Evolutionary conservation across 2,888 invertebrate genomes (phyloP), one percentile per base, ranked within the genome.

Genomic region (Dascillus cervinus): DNA sequence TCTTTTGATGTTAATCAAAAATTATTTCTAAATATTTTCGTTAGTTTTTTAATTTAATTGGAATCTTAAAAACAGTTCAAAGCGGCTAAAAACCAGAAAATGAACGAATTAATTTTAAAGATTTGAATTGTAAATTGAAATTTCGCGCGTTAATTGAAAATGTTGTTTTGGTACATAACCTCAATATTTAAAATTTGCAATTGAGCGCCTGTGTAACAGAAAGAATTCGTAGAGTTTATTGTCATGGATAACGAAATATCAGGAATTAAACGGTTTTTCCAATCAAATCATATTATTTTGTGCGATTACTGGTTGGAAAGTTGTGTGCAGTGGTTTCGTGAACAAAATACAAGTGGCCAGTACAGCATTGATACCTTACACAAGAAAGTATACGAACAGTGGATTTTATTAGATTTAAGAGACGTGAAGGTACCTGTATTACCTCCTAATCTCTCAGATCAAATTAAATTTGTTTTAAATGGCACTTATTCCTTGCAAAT

Each of bases 401-500:
- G 81, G 82, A 56, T 76, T 24, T 55, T 79, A 3, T 69, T 75
- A 44, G 77, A 82, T 55, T 58, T 82, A 26, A 66, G 73, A 31
- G 75, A 79, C 9, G 72, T 81, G 25, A 73, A 76, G 40, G 70
- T 72, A 1, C 72, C 75, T 1, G 73, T 70, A 26, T 56, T 83
- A 22, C 82, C 82, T 0, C 55, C 53, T 2, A 70, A 74, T 52
- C 54, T 82, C 12, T 59, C 58, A 1, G 51, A 56, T 8, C 61
- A 70, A 36, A 60, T 60, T 22, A 70, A 67, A 46, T 66, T 64
- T 1, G 55, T 64, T 1, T 53, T 80, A 1, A 63, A 60, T 29
- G 77, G 73, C 17, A 68, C 62, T 42, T 79, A 71, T 56, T 71
- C 73, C 2, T 55, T 82, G 3, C 82, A 83, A 64, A 69, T 82